phyloP scores from a whole-genome alignment of 92 coral and sea anemone species.

The Actinernus sp. region DNA sequence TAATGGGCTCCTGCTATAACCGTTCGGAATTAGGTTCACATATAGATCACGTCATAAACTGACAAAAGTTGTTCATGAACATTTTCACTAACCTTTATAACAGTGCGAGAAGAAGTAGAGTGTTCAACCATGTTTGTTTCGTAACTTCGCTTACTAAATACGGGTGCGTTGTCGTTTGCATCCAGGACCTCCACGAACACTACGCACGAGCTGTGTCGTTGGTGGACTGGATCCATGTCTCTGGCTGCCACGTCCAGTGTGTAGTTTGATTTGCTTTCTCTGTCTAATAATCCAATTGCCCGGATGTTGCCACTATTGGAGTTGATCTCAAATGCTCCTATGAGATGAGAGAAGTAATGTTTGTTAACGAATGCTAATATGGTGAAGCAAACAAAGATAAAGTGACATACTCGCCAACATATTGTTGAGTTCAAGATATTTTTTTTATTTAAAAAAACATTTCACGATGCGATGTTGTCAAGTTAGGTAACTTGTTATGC shows the following conservation, averaged over 20 bases:
- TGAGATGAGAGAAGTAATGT: background rate
- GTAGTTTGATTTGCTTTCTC: slow-evolving; percentile 75
- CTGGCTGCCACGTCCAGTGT: slow-evolving; percentile 79
- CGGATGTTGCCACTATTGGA: slow-evolving; percentile 62
- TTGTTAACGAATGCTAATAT: background rate
- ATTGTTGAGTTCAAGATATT: too few species aligned
- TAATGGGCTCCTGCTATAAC: too few species aligned
- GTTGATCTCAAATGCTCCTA: slow-evolving; percentile 59
- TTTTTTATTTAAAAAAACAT: too few species aligned
- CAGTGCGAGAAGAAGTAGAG: slow-evolving; percentile 51
- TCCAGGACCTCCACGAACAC: slow-evolving; percentile 87
- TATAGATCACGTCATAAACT: too few species aligned
- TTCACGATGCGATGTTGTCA: too few species aligned
- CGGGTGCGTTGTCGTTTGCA: slow-evolving; percentile 87
- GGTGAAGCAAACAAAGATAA: background rate
- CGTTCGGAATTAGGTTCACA: too few species aligned
- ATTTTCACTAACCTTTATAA: slow-evolving; percentile 58
- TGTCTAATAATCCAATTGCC: slow-evolving; percentile 78
- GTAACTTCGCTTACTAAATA: slow-evolving; percentile 67
- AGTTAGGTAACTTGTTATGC: too few species aligned
- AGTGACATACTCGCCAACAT: too few species aligned
- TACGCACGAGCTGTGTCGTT: slow-evolving; percentile 75
- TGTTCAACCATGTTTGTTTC: slow-evolving; percentile 72
- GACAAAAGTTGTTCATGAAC: too few species aligned
- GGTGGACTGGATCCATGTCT: slow-evolving; percentile 77